Evolutionary conservation across 1,140 invertebrate genomes (phyloP).

Genomic region (Ephestia elutella): DNA sequence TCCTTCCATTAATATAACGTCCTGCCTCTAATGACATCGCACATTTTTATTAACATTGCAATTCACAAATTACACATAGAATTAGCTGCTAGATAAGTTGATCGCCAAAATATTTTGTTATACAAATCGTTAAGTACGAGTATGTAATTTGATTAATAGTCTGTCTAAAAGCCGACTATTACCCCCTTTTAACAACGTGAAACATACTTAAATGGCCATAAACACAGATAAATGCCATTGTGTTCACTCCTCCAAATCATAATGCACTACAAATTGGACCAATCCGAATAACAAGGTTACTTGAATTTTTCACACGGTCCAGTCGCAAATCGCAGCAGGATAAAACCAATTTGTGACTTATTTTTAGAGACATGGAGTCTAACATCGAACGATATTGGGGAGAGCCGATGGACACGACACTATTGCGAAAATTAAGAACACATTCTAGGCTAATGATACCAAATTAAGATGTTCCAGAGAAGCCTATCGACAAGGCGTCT

Average conservation of each 20-base stretch:
- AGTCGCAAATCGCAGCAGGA: background rate
- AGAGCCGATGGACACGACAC: slow-evolving; percentile 1
- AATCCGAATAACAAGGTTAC: background rate
- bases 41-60: too few species aligned
- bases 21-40: too few species aligned
- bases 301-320: slow-evolving; percentile 1
- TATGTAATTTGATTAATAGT: too few species aligned
- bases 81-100: too few species aligned
- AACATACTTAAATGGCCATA: background rate
- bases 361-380: background rate
- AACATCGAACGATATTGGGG: background rate
- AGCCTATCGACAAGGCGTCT: background rate
- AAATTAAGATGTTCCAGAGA: background rate
- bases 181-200: background rate
- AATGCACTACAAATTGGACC: background rate
- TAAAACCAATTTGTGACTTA: background rate
- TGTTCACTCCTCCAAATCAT: background rate
- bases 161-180: background rate
- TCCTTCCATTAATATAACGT: too few species aligned
- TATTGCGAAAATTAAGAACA: slow-evolving; percentile 3
- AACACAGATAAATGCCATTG: background rate
- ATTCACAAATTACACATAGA: too few species aligned
- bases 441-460: slow-evolving; percentile 4
- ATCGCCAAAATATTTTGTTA: too few species aligned
- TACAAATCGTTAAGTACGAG: too few species aligned